Evolutionary conservation across 2,888 invertebrate species (phyloP).

Genomic region (Drosophila rellima): DNA sequence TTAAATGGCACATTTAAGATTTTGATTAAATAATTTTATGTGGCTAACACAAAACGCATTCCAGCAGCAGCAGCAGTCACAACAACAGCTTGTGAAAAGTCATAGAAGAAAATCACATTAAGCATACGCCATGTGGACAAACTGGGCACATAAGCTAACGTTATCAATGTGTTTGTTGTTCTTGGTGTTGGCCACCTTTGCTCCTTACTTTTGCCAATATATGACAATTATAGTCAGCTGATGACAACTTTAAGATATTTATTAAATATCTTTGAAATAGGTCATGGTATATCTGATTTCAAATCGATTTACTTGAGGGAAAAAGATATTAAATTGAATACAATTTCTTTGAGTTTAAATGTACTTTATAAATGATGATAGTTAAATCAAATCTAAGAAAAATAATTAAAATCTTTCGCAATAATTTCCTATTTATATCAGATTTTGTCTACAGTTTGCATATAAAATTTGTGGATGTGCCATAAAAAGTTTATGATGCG

Average conservation of each 20-base stretch:
- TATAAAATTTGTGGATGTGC: constrained; percentile 5
- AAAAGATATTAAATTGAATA: not conserved
- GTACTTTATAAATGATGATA: too few relatives aligned
- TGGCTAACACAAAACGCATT: constrained; percentile 25
- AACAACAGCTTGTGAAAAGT: constrained; percentile 19
- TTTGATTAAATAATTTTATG: constrained; percentile 73
- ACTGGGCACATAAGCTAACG: constrained; percentile 21
- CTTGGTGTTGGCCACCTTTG: not conserved
- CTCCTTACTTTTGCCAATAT: not conserved
- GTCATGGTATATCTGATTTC: not conserved
- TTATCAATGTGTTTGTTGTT: constrained; percentile 7
- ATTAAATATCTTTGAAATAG: constrained; percentile 4
- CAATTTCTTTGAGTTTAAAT: too few relatives aligned
- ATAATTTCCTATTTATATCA: not conserved
- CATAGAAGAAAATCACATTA: constrained; percentile 18
- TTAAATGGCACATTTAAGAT: constrained; percentile 76
- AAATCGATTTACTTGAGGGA: not conserved
- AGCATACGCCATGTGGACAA: constrained; percentile 37
- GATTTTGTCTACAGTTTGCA: constrained; percentile 1
- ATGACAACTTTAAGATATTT: not conserved
- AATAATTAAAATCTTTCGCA: not conserved
- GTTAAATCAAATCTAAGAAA: not conserved
- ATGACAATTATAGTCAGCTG: constrained; percentile 37
- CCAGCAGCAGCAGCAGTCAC: not conserved
- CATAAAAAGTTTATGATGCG: constrained; percentile 31